Evolutionary conservation across 2,113 vertebrate species (phyloP).

Genomic region (Typhlomys cinereus): DNA sequence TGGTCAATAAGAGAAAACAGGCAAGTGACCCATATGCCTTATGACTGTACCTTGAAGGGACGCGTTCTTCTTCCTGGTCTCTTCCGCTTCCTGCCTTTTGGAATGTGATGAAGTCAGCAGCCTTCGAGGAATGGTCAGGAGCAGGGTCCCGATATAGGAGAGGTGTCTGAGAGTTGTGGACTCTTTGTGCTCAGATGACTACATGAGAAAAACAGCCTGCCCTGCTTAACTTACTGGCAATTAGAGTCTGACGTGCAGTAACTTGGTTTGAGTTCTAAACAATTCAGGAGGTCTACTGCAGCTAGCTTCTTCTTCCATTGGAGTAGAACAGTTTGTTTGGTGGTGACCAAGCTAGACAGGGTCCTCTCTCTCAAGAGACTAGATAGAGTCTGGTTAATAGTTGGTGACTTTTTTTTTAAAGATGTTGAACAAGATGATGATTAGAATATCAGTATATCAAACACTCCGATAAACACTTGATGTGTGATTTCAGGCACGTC

Average conservation of each 20-base stretch:
- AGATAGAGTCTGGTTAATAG: not conserved
- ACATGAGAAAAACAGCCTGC: not conserved
- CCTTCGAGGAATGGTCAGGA: not conserved
- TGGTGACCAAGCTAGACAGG: not conserved
- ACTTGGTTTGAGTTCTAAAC: not conserved
- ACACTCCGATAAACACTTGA: not conserved
- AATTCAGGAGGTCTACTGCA: not conserved
- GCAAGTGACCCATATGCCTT: not conserved
- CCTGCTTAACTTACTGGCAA: not conserved
- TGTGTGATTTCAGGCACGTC: not conserved
- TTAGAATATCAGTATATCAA: not conserved
- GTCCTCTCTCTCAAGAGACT: not conserved
- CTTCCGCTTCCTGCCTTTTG: not conserved
- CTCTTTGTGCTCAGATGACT: not conserved
- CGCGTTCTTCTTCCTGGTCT: not conserved
- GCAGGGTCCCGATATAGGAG: not conserved
- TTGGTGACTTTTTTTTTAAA: not conserved
- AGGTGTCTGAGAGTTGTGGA: not conserved
- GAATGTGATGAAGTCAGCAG: constrained; percentile 1
- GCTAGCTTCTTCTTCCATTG: not conserved
- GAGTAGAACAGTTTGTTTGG: not conserved
- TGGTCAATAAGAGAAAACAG: not conserved
- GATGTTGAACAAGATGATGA: not conserved
- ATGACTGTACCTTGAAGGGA: not conserved
- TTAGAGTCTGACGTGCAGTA: constrained; percentile 9